Evolutionary conservation across 2,888 invertebrate species (phyloP), one percentile per base, ranked within the genome.

Genomic region (Aspidiotus rigidus): DNA sequence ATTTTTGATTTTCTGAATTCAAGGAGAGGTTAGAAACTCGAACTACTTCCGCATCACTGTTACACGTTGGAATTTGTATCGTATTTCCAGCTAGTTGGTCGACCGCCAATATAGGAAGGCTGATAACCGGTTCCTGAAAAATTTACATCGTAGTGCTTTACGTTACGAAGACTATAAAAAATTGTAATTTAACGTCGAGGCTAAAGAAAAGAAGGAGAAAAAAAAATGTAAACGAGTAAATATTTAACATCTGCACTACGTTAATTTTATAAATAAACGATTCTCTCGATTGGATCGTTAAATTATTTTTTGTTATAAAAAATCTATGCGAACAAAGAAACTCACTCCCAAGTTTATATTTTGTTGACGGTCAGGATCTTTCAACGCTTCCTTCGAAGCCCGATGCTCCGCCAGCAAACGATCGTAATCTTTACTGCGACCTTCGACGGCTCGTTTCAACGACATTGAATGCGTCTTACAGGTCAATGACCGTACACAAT

Each of bases 111-210:
- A 67, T 59, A 67, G 67, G 67, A 40, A 67, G 42, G 60, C 67
- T 67, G 67, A 67, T 59, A 67, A 59, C 44, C 60, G 67, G 60
- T 60, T 67, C 67, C 67, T 67, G 67, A 60, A 67, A 67, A 67
- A 67, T 60, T 40, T 60, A 53, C 57, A 67, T 44, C 17, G 28
- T 39, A 44, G 53, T 16, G 28, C 57, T 60, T 67, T 67, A 67
- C 67, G 67, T 67, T 67, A 67, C 44, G 11, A 59, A 59, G 49
- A 49, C 49, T 11, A 49, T n/a, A 49, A 13, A 11, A 49, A 11
- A 49, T n/a, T 49, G 28, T 28, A 28, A 49, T 49, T n/a, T 3
- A 49, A 11, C 49, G 49, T 13, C 10, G 10, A 49, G n/a, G 49
- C 2, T 6, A 49, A n/a, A 49, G n/a, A 49, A 11, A 49, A 49